Conservation (phyloP, 2,888 invertebrate species). For the Euzophera pinguis region DNA sequence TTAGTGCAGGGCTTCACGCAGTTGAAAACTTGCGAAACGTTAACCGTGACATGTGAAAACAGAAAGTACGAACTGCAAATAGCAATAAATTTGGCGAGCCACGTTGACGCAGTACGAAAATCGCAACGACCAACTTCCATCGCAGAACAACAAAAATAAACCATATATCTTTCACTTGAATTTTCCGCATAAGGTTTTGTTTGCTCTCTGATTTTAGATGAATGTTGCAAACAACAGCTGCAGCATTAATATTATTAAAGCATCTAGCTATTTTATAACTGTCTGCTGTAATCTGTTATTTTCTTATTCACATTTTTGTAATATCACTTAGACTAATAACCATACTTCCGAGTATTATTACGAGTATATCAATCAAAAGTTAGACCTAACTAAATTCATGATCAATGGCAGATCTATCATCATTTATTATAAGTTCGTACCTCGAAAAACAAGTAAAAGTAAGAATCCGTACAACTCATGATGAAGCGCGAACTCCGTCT, state of each 20-base stretch:
- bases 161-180: slow-evolving; percentile 66
- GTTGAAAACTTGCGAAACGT: slow-evolving; percentile 43
- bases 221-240: slow-evolving; percentile 13
- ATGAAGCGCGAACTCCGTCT: slow-evolving; percentile 19
- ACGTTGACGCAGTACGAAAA: slow-evolving; percentile 65
- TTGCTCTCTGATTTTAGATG: slow-evolving; percentile 31
- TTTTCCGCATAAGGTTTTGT: slow-evolving; percentile 45
- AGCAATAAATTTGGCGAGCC: slow-evolving; percentile 67
- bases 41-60: slow-evolving; percentile 60
- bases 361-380: background rate
- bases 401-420: background rate
- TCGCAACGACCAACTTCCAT: slow-evolving; percentile 59
- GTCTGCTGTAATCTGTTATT: background rate
- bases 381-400: background rate
- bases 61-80: slow-evolving; percentile 63
- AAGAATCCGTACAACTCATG: slow-evolving; percentile 15
- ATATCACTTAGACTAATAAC: background rate
- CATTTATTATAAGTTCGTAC: background rate
- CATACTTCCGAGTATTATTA: background rate
- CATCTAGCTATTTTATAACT: background rate
- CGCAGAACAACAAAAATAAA: slow-evolving; percentile 66
- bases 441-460: slow-evolving; percentile 9
- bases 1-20: slow-evolving; percentile 5
- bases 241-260: slow-evolving; percentile 8
- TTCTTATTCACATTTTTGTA: too few relatives aligned